Conservation (phyloP, 2,797 vertebrate genomes). For the Aplochiton taeniatus region DNA sequence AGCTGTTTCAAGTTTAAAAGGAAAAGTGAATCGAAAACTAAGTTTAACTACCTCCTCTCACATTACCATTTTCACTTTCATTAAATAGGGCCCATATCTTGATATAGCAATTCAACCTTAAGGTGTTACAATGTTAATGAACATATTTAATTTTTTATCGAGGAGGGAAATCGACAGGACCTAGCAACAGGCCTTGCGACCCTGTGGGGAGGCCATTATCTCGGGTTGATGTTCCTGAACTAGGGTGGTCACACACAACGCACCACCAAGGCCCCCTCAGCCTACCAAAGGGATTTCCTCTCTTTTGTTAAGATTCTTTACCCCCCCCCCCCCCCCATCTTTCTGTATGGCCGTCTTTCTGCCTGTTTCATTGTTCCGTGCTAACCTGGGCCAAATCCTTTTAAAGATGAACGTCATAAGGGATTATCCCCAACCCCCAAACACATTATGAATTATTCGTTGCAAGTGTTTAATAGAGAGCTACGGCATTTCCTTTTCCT, state of each 20-base stretch:
- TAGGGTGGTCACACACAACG: slow-evolving; percentile 36
- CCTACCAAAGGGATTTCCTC: background rate
- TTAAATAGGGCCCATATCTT: no score
- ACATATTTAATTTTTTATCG: slow-evolving; percentile 2
- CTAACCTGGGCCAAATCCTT: background rate
- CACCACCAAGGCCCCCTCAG: slow-evolving; percentile 24
- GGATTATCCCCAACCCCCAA: no score
- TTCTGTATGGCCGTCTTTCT: background rate
- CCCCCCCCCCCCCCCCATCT: background rate
- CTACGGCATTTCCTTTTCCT: background rate
- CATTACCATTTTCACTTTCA: no score
- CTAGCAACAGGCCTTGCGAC: slow-evolving; percentile 7
- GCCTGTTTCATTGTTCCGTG: background rate
- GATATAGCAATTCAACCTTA: no score
- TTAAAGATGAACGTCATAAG: no score
- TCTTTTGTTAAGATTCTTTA: slow-evolving; percentile 3
- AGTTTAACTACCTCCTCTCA: no score
- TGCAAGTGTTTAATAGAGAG: no score
- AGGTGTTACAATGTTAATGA: no score
- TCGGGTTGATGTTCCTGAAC: slow-evolving; percentile 58
- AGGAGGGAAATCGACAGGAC: no score
- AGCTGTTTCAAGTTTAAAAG: no score
- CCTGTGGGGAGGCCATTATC: slow-evolving; percentile 49
- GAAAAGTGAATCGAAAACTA: no score
- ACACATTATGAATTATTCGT: no score